Evolutionary conservation across 2,113 vertebrate species (phyloP).

Genomic region (Phoxinus phoxinus): DNA sequence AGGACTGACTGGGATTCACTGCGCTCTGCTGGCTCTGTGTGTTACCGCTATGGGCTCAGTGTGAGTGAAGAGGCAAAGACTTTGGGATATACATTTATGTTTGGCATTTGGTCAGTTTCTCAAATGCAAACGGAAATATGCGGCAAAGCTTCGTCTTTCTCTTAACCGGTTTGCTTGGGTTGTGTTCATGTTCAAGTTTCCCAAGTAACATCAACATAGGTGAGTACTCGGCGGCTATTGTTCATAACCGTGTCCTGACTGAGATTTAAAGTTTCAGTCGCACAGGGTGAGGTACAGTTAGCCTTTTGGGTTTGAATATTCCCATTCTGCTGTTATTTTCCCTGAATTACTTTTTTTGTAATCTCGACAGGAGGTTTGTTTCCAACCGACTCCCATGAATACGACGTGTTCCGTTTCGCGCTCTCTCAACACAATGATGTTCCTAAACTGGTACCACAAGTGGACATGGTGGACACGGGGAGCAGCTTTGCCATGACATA

Average conservation of each 20-base stretch:
- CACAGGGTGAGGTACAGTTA: not conserved
- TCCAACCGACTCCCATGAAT: conserved; percentile 94
- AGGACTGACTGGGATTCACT: conserved; percentile 63
- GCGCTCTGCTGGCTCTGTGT: conserved; percentile 75
- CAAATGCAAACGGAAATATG: conserved; percentile 95
- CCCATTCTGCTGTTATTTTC: not conserved
- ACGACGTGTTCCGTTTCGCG: conserved; percentile 95
- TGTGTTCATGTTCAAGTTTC: conserved; percentile 93
- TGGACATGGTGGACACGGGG: conserved; percentile 97
- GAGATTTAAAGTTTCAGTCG: conserved; percentile 9
- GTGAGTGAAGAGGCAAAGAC: conserved; percentile 69
- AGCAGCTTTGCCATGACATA: conserved; percentile 99
- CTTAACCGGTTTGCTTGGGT: conserved; percentile 86
- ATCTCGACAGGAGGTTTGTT: conserved; percentile 89
- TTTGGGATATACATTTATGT: conserved; percentile 71
- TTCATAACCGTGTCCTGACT: not conserved
- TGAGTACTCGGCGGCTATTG: conserved; percentile 68
- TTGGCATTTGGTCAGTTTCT: conserved; percentile 83
- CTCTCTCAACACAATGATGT: conserved; percentile 92
- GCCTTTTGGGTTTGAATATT: not conserved
- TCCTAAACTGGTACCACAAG: conserved; percentile 95
- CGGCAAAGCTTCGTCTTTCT: conserved; percentile 87
- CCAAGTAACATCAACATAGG: conserved; percentile 98
- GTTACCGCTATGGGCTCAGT: conserved; percentile 79
- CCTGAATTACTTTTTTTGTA: conserved; percentile 28